A percentile compares a stretch with the other conserved stretches of the same genome.
Evolutionary conservation across 1,140 invertebrate species (phyloP).

Genomic region (Maniola jurtina): DNA sequence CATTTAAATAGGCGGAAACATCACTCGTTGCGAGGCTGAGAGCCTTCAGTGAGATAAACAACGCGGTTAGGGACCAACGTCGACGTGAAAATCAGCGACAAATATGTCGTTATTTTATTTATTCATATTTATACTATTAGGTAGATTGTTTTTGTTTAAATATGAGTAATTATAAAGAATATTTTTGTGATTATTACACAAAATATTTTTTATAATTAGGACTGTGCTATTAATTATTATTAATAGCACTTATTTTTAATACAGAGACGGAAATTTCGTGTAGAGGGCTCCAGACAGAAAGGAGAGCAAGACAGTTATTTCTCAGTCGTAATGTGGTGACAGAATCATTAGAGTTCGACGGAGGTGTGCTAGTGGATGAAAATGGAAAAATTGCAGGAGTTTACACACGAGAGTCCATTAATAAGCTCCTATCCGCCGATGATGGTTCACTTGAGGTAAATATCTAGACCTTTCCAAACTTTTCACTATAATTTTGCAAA

Average conservation of each 20-base stretch:
- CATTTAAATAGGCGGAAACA: constrained; percentile 7
- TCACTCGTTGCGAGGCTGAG: constrained; percentile 7
- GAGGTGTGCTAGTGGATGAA: constrained; percentile 61
- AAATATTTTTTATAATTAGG: too few species aligned
- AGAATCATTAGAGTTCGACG: constrained; percentile 58
- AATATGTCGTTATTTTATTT: constrained; percentile 16
- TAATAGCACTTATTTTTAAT: background rate
- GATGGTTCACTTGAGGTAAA: constrained; percentile 30
- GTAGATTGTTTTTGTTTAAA: background rate
- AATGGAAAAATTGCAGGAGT: constrained; percentile 62
- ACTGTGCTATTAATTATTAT: too few species aligned
- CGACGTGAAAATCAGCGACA: constrained; percentile 18
- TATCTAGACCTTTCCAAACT: background rate
- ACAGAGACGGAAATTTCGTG: constrained; percentile 28
- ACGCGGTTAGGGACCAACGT: constrained; percentile 23
- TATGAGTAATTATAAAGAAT: too few species aligned
- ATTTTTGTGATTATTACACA: too few species aligned
- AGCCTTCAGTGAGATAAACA: constrained; percentile 21
- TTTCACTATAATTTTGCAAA: background rate
- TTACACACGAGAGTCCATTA: constrained; percentile 52
- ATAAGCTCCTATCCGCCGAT: constrained; percentile 40
- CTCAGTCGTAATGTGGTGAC: constrained; percentile 61
- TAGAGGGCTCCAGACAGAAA: constrained; percentile 33
- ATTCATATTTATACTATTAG: constrained; percentile 13
- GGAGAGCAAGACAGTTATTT: constrained; percentile 47